Evolutionary conservation across 2,888 invertebrate genomes (phyloP), one percentile per base, ranked within the genome.

Genomic region (Furcula furcula): DNA sequence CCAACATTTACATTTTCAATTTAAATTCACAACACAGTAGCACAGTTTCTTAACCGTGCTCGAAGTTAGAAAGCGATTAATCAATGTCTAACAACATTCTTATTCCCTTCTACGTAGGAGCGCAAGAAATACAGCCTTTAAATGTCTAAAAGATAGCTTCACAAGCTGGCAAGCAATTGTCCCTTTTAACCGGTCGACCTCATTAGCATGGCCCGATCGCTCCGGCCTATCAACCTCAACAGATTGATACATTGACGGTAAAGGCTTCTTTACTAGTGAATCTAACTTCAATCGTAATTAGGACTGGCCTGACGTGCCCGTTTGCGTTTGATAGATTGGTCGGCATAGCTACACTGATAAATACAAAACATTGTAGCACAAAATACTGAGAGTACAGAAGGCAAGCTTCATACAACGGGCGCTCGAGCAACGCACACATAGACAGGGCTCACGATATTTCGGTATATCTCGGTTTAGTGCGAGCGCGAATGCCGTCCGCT

Each of bases 191-290:
- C 72, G 71, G 71, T 65, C 70, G 71, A 65, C 55, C 76, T 81
- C 81, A 84, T 83, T 83, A 83, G 78, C 79, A 74, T 78, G 69
- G 65, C 65, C 57, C 70, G 74, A 81, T 80, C 73, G 69, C 72
- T 65, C 47, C 63, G 66, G 65, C 67, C 70, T 76, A 76, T 76
- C 70, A 72, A 64, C 65, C 67, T 63, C 50, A 52, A 55, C 51
- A 65, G 75, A 84, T 83, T 83, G 82, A 83, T 82, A 81, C 78
- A 74, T 83, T 75, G 77, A 78, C 76, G 69, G 65, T 74, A 74
- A 79, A 78, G 78, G 70, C 70, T 69, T 72, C 62, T 72, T 74
- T 76, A 72, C 56, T 49, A 48, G 45, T 55, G 57, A 60, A 54
- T 63, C 59, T 51, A 55, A 71, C 62, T 58, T 55, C 58, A 59